These are phyloP conservation scores for Dynastes tityus DNA, from an alignment of 2,888 invertebrate genomes.

Conservation along the genomic window DNA sequence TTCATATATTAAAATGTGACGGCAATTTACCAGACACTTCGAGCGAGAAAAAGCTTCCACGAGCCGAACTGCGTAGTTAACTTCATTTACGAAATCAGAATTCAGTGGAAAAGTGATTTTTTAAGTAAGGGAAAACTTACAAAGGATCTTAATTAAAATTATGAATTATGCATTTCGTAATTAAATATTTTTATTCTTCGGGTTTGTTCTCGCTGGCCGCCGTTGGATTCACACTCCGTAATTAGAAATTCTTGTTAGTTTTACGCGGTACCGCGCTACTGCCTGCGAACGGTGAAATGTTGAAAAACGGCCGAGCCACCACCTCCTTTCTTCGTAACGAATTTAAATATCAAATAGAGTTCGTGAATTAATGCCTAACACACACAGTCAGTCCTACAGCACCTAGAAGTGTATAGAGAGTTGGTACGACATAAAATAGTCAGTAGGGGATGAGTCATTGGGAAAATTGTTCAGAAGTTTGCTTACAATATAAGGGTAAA, in stretches of 20 bases:
- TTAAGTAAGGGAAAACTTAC: constrained; percentile 54
- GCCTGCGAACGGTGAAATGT: constrained; percentile 30
- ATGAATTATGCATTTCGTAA: constrained; percentile 57
- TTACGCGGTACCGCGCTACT: constrained; percentile 31
- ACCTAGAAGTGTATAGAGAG: not conserved
- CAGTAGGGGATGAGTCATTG: constrained; percentile 59
- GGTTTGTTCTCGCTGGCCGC: constrained; percentile 38
- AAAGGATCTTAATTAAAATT: constrained; percentile 59
- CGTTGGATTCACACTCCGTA: constrained; percentile 47
- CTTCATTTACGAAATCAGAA: constrained; percentile 40
- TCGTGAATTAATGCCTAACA: constrained; percentile 58
- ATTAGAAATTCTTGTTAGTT: constrained; percentile 50
- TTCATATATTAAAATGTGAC: too few species aligned
- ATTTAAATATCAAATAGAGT: constrained; percentile 58
- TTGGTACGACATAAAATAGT: constrained; percentile 1
- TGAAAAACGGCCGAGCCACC: constrained; percentile 33
- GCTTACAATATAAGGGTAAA: constrained; percentile 56
- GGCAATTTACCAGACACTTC: too few species aligned
- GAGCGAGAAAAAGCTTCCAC: not conserved
- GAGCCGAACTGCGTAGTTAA: constrained; percentile 29
- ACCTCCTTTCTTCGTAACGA: constrained; percentile 50
- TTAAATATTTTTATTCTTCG: constrained; percentile 55
- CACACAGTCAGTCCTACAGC: constrained; percentile 51
- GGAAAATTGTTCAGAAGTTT: constrained; percentile 57
- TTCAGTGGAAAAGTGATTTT: constrained; percentile 32